Conservation (phyloP, 2,113 vertebrate genomes). For the Panthera leo region DNA sequence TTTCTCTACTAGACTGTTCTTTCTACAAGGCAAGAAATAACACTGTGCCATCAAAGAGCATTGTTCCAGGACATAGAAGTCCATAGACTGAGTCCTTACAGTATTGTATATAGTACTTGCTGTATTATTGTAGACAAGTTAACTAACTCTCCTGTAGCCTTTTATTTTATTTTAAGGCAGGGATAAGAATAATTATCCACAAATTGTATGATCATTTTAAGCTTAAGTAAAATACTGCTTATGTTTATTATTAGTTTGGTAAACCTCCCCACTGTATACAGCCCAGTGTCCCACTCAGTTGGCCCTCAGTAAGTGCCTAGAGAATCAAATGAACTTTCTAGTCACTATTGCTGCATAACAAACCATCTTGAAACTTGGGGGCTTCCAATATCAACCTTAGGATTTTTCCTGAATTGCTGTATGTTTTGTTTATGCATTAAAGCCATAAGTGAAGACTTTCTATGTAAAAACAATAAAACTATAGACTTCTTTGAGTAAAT, state of each 20-base stretch:
- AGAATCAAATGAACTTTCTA: background rate
- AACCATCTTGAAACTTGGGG: background rate
- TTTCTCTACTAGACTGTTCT: background rate
- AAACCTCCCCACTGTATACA: background rate
- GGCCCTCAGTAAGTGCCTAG: background rate
- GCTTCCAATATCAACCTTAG: background rate
- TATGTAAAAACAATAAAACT: background rate
- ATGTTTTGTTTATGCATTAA: slow-evolving; percentile 31
- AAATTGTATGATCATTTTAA: background rate
- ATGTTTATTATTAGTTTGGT: background rate
- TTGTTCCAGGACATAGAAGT: background rate
- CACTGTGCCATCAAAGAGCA: background rate
- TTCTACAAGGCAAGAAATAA: background rate
- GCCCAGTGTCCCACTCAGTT: background rate
- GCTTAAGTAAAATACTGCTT: background rate
- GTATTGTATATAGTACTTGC: background rate
- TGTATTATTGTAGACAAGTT: background rate
- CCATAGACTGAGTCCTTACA: background rate
- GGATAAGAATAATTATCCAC: background rate
- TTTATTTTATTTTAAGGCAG: background rate
- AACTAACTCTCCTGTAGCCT: background rate
- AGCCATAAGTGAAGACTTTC: background rate
- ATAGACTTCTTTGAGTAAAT: background rate
- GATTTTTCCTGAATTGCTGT: background rate
- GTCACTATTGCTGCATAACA: background rate